phyloP scores from a whole-genome alignment of 2,888 invertebrate species.

The Caenorhabditis wallacei region DNA sequence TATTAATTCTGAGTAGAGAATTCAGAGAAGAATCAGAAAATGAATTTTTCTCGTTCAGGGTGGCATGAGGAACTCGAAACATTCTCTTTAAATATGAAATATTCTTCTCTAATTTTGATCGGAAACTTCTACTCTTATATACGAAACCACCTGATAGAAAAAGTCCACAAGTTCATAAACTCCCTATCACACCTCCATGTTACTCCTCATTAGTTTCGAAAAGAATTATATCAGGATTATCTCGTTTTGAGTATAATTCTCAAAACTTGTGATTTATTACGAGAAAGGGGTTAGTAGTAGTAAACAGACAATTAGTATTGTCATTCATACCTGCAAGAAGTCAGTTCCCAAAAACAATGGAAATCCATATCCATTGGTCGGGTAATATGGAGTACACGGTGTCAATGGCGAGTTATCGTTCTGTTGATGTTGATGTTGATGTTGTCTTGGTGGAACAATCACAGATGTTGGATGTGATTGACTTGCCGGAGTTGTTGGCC shows the following conservation, averaged over 20 bases:
- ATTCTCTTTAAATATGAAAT: too few relatives aligned
- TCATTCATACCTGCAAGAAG: conserved; percentile 46
- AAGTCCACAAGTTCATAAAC: background rate
- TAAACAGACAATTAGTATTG: conserved; percentile 16
- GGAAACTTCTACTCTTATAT: too few relatives aligned
- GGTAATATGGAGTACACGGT: conserved; percentile 38
- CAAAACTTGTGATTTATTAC: background rate
- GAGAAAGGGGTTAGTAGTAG: background rate
- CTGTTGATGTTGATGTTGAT: conserved; percentile 15
- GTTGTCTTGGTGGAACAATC: conserved; percentile 42
- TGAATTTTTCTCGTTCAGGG: too few relatives aligned
- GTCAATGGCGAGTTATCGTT: conserved; percentile 27
- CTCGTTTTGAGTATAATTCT: background rate
- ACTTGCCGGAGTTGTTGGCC: conserved; percentile 1
- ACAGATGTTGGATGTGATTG: conserved; percentile 47
- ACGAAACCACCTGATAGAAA: too few relatives aligned
- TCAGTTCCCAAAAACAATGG: conserved; percentile 50
- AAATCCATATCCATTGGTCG: conserved; percentile 42
- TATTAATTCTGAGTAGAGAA: background rate
- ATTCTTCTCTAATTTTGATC: too few relatives aligned
- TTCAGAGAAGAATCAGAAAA: background rate
- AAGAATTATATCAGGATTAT: background rate
- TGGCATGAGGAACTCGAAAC: too few relatives aligned
- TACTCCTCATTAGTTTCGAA: too few relatives aligned
- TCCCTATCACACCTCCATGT: too few relatives aligned